Base-by-base conservation (phyloP, 2,113 vertebrate genomes). In the Pituophis catenifer region DNA sequence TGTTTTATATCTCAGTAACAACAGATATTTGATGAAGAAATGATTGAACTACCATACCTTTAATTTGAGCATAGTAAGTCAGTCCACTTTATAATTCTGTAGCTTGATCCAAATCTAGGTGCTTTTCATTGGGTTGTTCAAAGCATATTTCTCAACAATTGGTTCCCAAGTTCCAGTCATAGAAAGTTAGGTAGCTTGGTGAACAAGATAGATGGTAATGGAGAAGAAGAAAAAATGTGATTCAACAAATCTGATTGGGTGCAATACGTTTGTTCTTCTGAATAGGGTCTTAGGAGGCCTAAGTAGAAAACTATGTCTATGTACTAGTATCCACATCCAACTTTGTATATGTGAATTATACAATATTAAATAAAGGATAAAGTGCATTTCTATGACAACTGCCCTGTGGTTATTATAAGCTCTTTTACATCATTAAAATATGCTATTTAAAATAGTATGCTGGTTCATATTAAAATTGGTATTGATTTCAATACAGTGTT, bases 401-500 rank as follows among this genome's bases (percentile, higher is more conserved):
- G 59, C 15, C 86, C 59, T 55, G 59, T 59, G 52, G 53, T 88
- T 75, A 92, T 48, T 24, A 75, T 75, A 55, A 92, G 23, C 7
- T 54, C 5, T 38, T 12, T 52, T 48, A 89, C 26, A 17, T 50
- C 86, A 54, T 92, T 90, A 92, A 55, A 90, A 86, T 65, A 89
- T 48, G 1, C 0, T 89, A 19, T 1, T 86, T 92, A 33, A 91
- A 91, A 1, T 5, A 0, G 0, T 92, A 11, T 86, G 0, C 23
- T 90, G 57, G 65, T 55, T 1, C 1, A 48, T 92, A 90, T 90
- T 91, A 52, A 94, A 94, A 6, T 59, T 1, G 55, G 17, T 94
- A 94, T 95, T 94, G 88, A 94, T 1, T 93, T 92, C 75, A 91
- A 70, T 89, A 12, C 59, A 48, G 54, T 0, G 17, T 44, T 38